These are phyloP conservation scores for Oxygymnocypris stewartii DNA, from an alignment of 2,113 vertebrate species.

Conservation along the genomic window DNA sequence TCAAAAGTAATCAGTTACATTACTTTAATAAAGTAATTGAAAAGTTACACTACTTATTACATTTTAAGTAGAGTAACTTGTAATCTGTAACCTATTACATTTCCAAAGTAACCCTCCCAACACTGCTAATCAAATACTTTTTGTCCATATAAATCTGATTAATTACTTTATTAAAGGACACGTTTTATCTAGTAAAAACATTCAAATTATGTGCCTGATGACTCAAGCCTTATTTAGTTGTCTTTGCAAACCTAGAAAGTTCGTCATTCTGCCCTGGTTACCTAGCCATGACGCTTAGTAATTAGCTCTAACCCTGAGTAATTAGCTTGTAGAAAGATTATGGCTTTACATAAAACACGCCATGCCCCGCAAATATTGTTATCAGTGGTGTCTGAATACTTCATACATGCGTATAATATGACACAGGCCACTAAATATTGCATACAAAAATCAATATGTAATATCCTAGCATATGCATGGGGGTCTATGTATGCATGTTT, in stretches of 20 bases:
- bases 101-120: no score
- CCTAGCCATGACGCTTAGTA: neutral
- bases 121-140: neutral
- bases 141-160: neutral
- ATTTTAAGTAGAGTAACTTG: no score
- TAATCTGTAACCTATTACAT: no score
- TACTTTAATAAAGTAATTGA: no score
- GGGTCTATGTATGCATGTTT: neutral
- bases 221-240: neutral
- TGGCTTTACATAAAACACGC: slow-evolving; percentile 5
- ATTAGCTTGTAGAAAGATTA: slow-evolving; percentile 6
- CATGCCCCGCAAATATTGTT: slow-evolving; percentile 1
- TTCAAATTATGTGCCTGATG: neutral
- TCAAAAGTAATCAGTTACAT: no score
- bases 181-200: slow-evolving; percentile 10
- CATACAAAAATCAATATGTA: neutral
- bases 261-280: neutral
- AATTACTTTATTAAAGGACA: neutral
- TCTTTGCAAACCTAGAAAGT: neutral
- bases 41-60: no score
- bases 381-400: neutral
- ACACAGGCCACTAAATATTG: neutral
- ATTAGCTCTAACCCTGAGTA: slow-evolving; percentile 26
- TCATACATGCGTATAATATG: neutral
- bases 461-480: neutral